Conservation (phyloP, 2,797 vertebrate genomes). For the Somateria mollissima region DNA sequence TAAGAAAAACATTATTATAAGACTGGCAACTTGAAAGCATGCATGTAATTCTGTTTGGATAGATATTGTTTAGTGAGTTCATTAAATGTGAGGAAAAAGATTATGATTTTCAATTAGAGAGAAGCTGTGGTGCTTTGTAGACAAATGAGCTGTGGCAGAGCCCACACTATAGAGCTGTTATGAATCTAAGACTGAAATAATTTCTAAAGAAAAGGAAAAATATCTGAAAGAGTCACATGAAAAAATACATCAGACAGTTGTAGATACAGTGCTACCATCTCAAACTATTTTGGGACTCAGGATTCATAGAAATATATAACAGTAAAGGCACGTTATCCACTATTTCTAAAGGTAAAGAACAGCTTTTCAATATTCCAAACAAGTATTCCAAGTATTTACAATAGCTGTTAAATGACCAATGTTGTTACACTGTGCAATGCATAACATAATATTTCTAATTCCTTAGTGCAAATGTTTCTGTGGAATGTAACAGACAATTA, state of each 20-base stretch:
- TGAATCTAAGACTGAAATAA: neutral
- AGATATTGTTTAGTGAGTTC: neutral
- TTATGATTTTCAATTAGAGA: neutral
- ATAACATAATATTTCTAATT: neutral
- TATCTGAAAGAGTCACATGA: neutral
- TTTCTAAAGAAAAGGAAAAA: neutral
- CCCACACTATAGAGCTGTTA: neutral
- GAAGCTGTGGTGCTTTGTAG: neutral
- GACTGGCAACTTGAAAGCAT: neutral
- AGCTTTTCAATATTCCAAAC: neutral
- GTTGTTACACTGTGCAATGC: neutral
- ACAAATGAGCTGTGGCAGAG: neutral
- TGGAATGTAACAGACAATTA: neutral
- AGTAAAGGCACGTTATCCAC: neutral
- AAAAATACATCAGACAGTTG: neutral
- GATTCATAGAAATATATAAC: neutral
- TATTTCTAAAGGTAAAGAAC: neutral
- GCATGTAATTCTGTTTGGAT: neutral
- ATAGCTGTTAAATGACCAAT: neutral
- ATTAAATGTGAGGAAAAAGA: neutral
- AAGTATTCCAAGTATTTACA: neutral
- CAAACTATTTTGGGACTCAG: accelerated
- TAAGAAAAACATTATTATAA: neutral
- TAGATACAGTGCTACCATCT: neutral
- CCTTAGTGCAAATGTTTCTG: neutral